phyloP scores from a whole-genome alignment of 2,888 invertebrate species.

The Diabrotica balteata region DNA sequence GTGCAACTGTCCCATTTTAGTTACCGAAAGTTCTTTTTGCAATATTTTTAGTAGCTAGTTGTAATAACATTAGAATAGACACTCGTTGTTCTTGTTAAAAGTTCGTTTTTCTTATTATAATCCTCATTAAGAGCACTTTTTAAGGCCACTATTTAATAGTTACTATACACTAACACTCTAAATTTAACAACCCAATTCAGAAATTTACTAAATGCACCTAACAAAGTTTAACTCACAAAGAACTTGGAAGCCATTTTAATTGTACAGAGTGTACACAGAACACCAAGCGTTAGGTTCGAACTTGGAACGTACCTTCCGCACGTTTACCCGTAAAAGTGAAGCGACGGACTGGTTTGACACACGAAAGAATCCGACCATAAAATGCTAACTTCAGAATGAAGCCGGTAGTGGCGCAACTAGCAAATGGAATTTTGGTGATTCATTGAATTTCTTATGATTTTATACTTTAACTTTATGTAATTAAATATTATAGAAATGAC shows the following conservation, averaged over 20 bases:
- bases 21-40: slow-evolving; percentile 23
- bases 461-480: too few relatives aligned
- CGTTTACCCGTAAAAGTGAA: too few relatives aligned
- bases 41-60: slow-evolving; percentile 19
- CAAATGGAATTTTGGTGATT: too few relatives aligned
- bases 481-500: too few relatives aligned
- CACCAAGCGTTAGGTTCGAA: slow-evolving; percentile 1
- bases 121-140: slow-evolving; percentile 20
- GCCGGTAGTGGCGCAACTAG: too few relatives aligned
- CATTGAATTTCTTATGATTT: too few relatives aligned
- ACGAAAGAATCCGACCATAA: too few relatives aligned
- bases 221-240: slow-evolving; percentile 25
- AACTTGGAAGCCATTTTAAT: slow-evolving; percentile 26
- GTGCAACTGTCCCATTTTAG: slow-evolving; percentile 30
- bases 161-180: slow-evolving; percentile 17
- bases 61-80: slow-evolving; percentile 22
- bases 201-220: slow-evolving; percentile 22
- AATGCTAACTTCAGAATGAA: too few relatives aligned
- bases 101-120: slow-evolving; percentile 13
- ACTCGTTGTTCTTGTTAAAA: slow-evolving; percentile 17
- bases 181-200: slow-evolving; percentile 19
- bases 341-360: too few relatives aligned
- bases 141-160: slow-evolving; percentile 7
- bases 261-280: slow-evolving; percentile 4
- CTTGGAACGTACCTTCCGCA: too few relatives aligned